These are phyloP conservation scores for Cryptops parisi DNA, from an alignment of 2,888 invertebrate genomes.

Conservation along the genomic window DNA sequence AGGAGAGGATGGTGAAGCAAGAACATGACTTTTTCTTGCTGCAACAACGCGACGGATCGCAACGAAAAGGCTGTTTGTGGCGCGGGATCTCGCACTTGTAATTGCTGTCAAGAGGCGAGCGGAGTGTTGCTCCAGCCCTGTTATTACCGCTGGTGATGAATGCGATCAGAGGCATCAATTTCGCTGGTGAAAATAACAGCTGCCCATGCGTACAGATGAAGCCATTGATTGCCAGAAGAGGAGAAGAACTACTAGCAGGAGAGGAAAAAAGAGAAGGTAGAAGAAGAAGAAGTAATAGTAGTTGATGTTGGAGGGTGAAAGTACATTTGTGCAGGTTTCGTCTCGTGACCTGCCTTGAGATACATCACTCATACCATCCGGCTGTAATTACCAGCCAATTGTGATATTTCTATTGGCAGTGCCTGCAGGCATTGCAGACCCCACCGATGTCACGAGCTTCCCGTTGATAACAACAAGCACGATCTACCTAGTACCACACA, in stretches of 20 bases:
- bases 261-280: not conserved
- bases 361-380: conserved; percentile 10
- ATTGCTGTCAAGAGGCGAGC: conserved; percentile 13
- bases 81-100: no score
- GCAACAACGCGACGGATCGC: no score
- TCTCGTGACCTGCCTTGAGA: conserved; percentile 13
- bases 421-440: not conserved
- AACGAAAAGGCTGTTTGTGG: no score
- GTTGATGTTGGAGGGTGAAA: not conserved
- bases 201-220: conserved; percentile 8
- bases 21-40: no score
- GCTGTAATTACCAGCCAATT: conserved; percentile 13
- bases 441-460: no score
- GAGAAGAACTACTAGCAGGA: not conserved
- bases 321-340: not conserved
- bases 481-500: no score
- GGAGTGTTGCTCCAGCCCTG: conserved; percentile 12
- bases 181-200: conserved; percentile 13
- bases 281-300: not conserved
- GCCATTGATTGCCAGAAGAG: not conserved
- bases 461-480: no score
- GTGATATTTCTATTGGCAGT: conserved; percentile 13
- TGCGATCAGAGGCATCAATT: conserved; percentile 15
- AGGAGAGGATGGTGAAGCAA: no score
- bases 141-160: conserved; percentile 12